Conservation (phyloP, 2,888 invertebrate genomes). For the Serrognathus titanus region DNA sequence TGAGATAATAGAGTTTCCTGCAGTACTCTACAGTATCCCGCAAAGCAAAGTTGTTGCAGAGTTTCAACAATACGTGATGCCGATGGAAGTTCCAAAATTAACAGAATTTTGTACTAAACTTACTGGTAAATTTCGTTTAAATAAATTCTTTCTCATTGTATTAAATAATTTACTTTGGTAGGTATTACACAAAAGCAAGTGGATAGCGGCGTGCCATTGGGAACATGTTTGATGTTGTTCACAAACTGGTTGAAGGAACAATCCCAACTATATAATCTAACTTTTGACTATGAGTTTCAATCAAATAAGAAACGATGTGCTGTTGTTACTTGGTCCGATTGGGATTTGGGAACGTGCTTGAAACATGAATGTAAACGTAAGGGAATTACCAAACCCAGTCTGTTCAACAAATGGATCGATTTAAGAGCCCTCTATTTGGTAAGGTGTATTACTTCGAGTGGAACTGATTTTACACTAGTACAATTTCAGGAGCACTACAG, state of each 20-base stretch:
- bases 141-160: background rate
- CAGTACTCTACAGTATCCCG: slow-evolving; percentile 54
- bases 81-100: slow-evolving; percentile 55
- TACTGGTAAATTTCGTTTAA: slow-evolving; percentile 38
- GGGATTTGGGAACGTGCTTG: slow-evolving; percentile 60
- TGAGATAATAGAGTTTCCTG: slow-evolving; percentile 58
- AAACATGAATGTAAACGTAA: slow-evolving; percentile 59
- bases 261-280: slow-evolving; percentile 49
- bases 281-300: slow-evolving; percentile 29
- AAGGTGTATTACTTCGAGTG: slow-evolving; percentile 11
- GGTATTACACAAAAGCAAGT: slow-evolving; percentile 58
- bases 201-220: slow-evolving; percentile 52
- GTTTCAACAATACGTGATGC: slow-evolving; percentile 61
- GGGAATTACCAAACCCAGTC: slow-evolving; percentile 51
- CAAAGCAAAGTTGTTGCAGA: slow-evolving; percentile 54
- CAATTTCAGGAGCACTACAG: slow-evolving; percentile 53
- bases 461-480: background rate
- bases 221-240: slow-evolving; percentile 54
- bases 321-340: slow-evolving; percentile 61
- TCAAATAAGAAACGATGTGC: slow-evolving; percentile 45
- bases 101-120: slow-evolving; percentile 58
- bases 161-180: slow-evolving; percentile 25
- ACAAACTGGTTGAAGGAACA: slow-evolving; percentile 55
- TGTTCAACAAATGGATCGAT: slow-evolving; percentile 60
- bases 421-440: slow-evolving; percentile 53